Conservation (phyloP, 1,140 invertebrate genomes). For the Akabosia matsudoensis region DNA sequence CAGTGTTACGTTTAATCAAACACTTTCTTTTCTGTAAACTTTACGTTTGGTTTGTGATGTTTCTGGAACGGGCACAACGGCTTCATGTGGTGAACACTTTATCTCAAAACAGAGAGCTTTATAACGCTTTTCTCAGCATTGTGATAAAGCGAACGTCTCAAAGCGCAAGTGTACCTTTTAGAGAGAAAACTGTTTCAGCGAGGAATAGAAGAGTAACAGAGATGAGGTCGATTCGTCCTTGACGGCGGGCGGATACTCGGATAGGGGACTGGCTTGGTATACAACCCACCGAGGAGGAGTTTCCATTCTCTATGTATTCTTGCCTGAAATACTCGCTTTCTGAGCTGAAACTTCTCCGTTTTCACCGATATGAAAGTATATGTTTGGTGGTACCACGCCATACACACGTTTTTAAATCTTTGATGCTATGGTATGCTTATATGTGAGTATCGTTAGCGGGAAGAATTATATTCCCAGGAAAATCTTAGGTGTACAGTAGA, state of each 20-base stretch:
- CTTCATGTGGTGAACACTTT: too few relatives aligned
- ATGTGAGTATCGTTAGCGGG: too few relatives aligned
- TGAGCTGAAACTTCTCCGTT: neutral
- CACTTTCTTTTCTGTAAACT: neutral
- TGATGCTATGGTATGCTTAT: too few relatives aligned
- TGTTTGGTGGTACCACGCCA: too few relatives aligned
- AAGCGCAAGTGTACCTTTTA: neutral
- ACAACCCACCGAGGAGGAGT: constrained; percentile 8
- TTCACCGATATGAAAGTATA: too few relatives aligned
- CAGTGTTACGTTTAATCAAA: neutral
- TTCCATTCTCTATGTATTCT: neutral
- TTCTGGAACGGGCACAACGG: neutral
- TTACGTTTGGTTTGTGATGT: constrained; percentile 7
- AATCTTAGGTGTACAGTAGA: too few relatives aligned
- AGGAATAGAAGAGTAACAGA: neutral
- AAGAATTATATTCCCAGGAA: too few relatives aligned
- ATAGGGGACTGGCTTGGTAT: neutral
- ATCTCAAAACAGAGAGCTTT: too few relatives aligned
- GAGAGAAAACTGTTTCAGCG: neutral
- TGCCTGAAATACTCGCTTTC: neutral
- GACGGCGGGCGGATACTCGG: constrained; percentile 15
- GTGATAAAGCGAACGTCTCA: too few relatives aligned
- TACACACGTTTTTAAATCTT: too few relatives aligned
- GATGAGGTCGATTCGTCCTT: constrained; percentile 9
- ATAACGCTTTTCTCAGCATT: too few relatives aligned